phyloP scores from a whole-genome alignment of 2,797 vertebrate genomes.

The Sebastes taczanowskii region DNA sequence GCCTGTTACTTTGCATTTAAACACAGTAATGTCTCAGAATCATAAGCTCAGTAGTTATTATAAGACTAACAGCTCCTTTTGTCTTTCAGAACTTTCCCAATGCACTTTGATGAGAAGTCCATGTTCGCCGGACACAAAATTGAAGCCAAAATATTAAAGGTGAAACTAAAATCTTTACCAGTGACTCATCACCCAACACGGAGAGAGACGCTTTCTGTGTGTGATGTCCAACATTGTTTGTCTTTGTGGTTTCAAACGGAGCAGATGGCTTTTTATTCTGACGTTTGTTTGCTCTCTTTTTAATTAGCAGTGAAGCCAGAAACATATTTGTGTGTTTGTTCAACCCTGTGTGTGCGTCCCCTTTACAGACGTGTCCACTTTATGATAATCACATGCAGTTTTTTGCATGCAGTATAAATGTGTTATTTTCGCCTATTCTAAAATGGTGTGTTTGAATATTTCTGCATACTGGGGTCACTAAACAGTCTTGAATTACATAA shows the following conservation, averaged over 20 bases:
- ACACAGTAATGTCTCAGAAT: background rate
- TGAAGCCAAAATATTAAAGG: conserved; percentile 93
- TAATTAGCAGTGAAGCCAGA: background rate
- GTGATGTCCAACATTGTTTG: background rate
- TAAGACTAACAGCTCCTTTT: background rate
- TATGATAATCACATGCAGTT: too few relatives aligned
- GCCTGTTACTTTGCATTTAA: background rate
- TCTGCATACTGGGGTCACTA: too few relatives aligned
- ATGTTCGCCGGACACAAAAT: conserved; percentile 96
- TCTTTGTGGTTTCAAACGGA: background rate
- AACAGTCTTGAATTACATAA: too few relatives aligned
- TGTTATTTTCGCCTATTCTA: too few relatives aligned
- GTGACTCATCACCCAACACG: background rate
- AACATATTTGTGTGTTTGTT: background rate
- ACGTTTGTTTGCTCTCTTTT: background rate
- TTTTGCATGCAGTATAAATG: too few relatives aligned
- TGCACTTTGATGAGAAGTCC: conserved; percentile 98
- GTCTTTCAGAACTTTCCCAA: conserved; percentile 88
- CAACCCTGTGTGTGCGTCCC: too few relatives aligned
- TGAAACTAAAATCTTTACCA: conserved; percentile 53
- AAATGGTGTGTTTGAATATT: too few relatives aligned
- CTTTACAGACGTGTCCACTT: too few relatives aligned
- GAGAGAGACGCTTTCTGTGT: background rate
- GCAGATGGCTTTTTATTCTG: background rate
- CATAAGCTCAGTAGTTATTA: too few relatives aligned